Evolutionary conservation across 2,888 invertebrate genomes (phyloP).

Genomic region (Plebejus melissa): DNA sequence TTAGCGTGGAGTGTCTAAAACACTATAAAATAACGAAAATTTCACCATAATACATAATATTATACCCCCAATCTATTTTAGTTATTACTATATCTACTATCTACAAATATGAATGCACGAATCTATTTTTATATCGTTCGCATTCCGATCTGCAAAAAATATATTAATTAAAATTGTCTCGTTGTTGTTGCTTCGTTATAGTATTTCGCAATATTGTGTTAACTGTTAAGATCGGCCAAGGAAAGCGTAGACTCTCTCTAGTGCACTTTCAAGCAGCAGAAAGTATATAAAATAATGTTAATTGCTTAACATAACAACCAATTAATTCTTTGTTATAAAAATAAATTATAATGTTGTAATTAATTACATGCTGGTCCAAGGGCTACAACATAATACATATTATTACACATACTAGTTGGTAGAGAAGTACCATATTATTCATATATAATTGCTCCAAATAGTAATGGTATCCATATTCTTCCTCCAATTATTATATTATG

Average conservation of each 20-base stretch:
- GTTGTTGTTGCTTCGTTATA: not conserved
- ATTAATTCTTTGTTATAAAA: not conserved
- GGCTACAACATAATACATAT: not conserved
- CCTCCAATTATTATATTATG: too few species aligned
- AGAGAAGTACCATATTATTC: not conserved
- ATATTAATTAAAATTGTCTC: not conserved
- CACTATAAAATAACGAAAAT: too few species aligned
- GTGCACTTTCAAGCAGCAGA: slow-evolving; percentile 2
- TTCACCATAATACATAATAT: too few species aligned
- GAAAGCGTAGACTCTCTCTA: not conserved
- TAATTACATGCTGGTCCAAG: not conserved
- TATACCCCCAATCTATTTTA: too few species aligned
- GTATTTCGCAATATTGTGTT: not conserved
- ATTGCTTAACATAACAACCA: slow-evolving; percentile 16
- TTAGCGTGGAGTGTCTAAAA: too few species aligned
- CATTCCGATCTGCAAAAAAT: not conserved
- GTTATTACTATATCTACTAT: too few species aligned
- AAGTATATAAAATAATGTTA: slow-evolving; percentile 8
- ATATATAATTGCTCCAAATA: too few species aligned
- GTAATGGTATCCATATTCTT: too few species aligned
- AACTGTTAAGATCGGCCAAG: not conserved
- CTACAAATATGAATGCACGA: not conserved
- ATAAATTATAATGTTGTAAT: not conserved
- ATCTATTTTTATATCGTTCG: not conserved
- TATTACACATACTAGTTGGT: not conserved